Evolutionary conservation across 2,113 vertebrate genomes (phyloP), one percentile per base, ranked within the genome.

Genomic region (Helogale parvula): DNA sequence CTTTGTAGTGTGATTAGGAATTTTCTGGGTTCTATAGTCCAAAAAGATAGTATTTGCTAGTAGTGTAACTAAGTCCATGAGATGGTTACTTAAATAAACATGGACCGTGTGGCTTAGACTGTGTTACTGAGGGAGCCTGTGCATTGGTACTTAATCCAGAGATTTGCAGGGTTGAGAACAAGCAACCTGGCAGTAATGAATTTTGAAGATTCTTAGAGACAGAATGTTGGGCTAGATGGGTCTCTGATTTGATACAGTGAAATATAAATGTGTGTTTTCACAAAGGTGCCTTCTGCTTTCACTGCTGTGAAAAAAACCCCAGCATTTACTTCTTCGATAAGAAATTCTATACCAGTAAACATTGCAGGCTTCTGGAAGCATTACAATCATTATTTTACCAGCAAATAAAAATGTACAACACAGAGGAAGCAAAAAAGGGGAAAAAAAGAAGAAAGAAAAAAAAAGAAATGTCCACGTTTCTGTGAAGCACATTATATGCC

Each of bases 251-350:
- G 54, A 85, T 90, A 83, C 7, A 13, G 16, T 84, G 77, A 96
- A 89, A 63, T 60, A 74, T 9, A 87, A 76, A 21, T 19, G 29
- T 63, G 10, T 25, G 15, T 76, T 95, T 97, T 96, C 68, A 89
- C 3, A 5, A 81, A 93, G 72, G 10, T 15, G 3, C 16, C 45
- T 33, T 71, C 21, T 35, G 38, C 1, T 94, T 88, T 95, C 41
- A 41, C 71, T 85, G 45, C n/a, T 72, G 21, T 71, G 77, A 88
- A 96, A 93, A 85, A 88, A 77, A 27, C 45, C 0, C 11, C 50
- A 74, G 7, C 16, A 65, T 79, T 92, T 87, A 93, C 90, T 41
- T 97, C 94, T 96, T 71, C 71, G 57, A 57, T 6, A 87, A n/a
- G 33, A 23, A 92, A 33, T 88, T 93, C 80, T 33, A 89, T 38